Evolutionary conservation across 2,113 vertebrate genomes (phyloP).

Genomic region (Eulacestoma nigropectus): DNA sequence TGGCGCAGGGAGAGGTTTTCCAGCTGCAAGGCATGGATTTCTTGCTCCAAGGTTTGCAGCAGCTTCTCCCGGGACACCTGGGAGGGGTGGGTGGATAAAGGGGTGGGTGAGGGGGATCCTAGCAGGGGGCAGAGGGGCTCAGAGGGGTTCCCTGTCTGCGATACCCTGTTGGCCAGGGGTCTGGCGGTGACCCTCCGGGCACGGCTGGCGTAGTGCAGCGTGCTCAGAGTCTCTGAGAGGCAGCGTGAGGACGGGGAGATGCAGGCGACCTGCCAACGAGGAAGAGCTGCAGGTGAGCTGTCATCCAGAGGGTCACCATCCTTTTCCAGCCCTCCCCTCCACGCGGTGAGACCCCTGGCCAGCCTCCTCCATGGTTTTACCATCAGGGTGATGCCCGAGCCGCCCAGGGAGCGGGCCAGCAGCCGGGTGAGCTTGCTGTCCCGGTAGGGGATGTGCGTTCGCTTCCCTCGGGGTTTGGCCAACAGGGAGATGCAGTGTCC

Average conservation of each 20-base stretch:
- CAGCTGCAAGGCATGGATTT: slow-evolving; percentile 54
- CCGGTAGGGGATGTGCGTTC: slow-evolving; percentile 72
- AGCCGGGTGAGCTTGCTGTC: slow-evolving; percentile 80
- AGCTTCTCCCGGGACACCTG: slow-evolving; percentile 52
- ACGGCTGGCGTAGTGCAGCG: slow-evolving; percentile 69
- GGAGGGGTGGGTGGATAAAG: not conserved
- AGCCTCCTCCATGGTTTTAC: not conserved
- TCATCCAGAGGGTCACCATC: not conserved
- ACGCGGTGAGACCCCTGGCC: fast-evolving
- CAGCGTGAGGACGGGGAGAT: slow-evolving; percentile 70
- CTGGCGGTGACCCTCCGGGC: slow-evolving; percentile 69
- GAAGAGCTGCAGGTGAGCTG: not conserved
- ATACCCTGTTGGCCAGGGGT: slow-evolving; percentile 64
- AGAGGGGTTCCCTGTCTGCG: not conserved
- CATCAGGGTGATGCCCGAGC: slow-evolving; percentile 73
- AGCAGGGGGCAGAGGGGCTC: not conserved
- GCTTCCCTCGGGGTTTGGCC: slow-evolving; percentile 66
- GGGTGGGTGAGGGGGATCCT: not conserved
- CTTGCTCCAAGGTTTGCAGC: slow-evolving; percentile 50
- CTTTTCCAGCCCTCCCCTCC: not conserved
- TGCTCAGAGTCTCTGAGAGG: slow-evolving; percentile 76
- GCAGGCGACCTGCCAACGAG: slow-evolving; percentile 67
- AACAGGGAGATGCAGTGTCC: slow-evolving; percentile 77
- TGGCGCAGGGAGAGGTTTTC: slow-evolving; percentile 68
- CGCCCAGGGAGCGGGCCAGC: slow-evolving; percentile 72